Conservation (phyloP, 2,113 vertebrate genomes). For the Clarias gariepinus region DNA sequence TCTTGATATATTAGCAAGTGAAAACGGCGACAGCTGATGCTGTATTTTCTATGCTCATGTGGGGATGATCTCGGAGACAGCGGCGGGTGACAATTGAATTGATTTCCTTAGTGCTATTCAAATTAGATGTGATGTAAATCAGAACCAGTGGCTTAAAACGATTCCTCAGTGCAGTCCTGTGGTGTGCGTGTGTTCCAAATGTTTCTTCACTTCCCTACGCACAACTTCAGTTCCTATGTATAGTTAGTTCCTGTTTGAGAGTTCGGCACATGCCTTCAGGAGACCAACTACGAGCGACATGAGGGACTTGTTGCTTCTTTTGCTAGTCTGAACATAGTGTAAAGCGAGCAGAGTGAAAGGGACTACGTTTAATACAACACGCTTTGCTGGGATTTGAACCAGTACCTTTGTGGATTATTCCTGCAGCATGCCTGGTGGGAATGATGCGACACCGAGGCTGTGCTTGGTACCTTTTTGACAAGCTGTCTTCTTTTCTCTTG, state of each 20-base stretch:
- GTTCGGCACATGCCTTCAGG: not conserved
- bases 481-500: conserved; percentile 14
- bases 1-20: not conserved
- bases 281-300: not conserved
- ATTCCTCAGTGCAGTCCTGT: not conserved
- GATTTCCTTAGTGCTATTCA: not conserved
- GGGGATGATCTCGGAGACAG: not conserved
- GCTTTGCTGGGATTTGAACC: not conserved
- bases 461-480: conserved; percentile 10
- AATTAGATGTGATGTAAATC: not conserved
- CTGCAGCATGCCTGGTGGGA: not conserved
- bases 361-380: not conserved
- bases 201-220: not conserved
- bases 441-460: not conserved
- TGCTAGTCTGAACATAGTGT: not conserved
- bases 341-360: not conserved
- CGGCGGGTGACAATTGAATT: not conserved
- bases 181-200: not conserved
- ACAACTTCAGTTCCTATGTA: not conserved
- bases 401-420: conserved; percentile 7
- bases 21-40: not conserved
- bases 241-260: not conserved
- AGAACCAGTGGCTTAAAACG: not conserved
- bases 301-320: not conserved
- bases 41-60: not conserved